Base-by-base conservation (phyloP, 2,888 invertebrate genomes). In the Xestia ashworthii region DNA sequence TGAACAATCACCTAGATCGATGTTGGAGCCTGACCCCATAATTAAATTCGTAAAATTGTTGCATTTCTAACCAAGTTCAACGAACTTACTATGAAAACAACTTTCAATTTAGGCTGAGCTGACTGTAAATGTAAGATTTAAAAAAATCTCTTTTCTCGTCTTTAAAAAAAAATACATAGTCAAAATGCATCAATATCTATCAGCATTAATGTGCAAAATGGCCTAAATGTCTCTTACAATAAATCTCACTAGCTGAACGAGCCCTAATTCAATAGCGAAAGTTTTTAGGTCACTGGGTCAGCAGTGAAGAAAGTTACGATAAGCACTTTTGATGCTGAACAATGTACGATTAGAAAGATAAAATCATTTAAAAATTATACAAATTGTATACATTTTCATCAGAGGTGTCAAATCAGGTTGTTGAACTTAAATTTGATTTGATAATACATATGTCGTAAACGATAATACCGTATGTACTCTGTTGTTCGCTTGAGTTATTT, bases 351-450 rank as follows among this genome's bases (percentile, higher is more conserved):
- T 60, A 64, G 8, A 62, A 65, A 76, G 66, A 84, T 69, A 71
- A 80, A 65, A 73, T 19, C 64, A 6, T 79, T 79, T n/a, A 22
- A 38, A 44, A 72, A 58, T 71, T 68, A 83, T 64, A 48, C 73
- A 80, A 79, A 32, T 58, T 32, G 8, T 64, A 38, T 38, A 25
- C n/a, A 41, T 65, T 6, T 25, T 9, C 25, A 44, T 16, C 41
- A 53, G 55, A 74, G 9, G 32, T 82, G 68, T 74, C 22, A 46
- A 44, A 58, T 58, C 58, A 71, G 76, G 76, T 74, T 69, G 76
- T 66, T 41, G 83, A 83, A 83, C 83, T 6, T n/a, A 50, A 16
- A 74, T 76, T 71, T 83, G 19, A 74, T 76, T 71, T 83, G 58
- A 67, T 50, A 83, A 74, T 58, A 69, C 19, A 48, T 41, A 32